Percentiles rank a stretch among this genome's conserved stretches.
These are phyloP conservation scores for Osmerus mordax DNA, from an alignment of 2,113 vertebrate genomes.

Conservation along the genomic window DNA sequence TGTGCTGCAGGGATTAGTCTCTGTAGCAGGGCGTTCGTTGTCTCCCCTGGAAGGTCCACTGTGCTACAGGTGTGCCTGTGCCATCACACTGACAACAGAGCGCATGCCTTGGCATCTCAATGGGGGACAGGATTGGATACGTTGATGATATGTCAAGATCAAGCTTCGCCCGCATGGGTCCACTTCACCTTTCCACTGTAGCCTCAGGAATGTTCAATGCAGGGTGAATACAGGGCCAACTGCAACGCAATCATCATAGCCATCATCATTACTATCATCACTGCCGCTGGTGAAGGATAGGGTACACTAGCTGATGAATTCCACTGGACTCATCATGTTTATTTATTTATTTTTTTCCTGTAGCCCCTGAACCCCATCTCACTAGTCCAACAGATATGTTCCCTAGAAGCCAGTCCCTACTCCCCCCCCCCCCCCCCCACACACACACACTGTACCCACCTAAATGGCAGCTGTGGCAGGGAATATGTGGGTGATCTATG, in stretches of 20 bases:
- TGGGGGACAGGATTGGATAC: not conserved
- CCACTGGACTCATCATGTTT: constrained; percentile 21
- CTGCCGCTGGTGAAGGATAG: no score
- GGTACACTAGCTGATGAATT: no score
- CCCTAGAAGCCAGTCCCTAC: constrained; percentile 29
- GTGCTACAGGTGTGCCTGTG: not conserved
- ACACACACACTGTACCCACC: constrained; percentile 9
- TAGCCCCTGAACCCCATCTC: not conserved
- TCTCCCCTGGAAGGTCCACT: no score
- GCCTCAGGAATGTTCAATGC: not conserved
- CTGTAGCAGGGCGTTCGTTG: no score
- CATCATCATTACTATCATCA: no score
- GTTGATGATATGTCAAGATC: constrained; percentile 1
- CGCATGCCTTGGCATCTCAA: not conserved
- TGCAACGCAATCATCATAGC: no score
- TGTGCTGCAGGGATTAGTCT: no score
- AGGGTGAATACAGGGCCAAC: no score
- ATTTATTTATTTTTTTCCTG: constrained; percentile 26
- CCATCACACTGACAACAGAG: not conserved
- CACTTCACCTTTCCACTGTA: not conserved
- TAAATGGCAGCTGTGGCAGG: constrained; percentile 16
- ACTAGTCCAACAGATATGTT: constrained; percentile 8
- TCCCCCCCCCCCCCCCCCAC: constrained; percentile 1
- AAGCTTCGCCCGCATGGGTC: not conserved
- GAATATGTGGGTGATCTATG: constrained; percentile 46